Conservation (phyloP, 2,797 vertebrate genomes). For the Aulostomus chinensis region DNA sequence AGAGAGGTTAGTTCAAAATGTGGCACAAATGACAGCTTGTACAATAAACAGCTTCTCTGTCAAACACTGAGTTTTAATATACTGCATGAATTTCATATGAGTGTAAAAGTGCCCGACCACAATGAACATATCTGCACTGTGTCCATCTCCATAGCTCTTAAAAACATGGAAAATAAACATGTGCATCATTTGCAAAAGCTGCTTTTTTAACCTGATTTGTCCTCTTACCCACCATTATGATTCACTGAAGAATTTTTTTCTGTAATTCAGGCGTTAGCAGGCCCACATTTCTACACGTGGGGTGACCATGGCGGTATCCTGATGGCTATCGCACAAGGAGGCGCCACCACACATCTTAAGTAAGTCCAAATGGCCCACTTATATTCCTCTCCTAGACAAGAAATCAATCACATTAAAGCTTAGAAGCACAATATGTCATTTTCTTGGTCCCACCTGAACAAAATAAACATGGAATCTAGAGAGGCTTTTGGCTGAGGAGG, state of each 20-base stretch:
- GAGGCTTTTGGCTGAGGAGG: not conserved
- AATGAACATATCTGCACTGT: not conserved
- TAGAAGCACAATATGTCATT: not conserved
- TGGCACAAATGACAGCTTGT: slow-evolving; percentile 5
- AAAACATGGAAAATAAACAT: no score
- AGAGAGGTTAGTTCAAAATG: slow-evolving; percentile 87
- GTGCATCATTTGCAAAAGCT: no score
- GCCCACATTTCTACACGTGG: slow-evolving; percentile 97
- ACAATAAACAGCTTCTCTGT: not conserved
- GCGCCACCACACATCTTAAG: slow-evolving; percentile 89
- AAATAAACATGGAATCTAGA: not conserved
- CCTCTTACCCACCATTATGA: no score
- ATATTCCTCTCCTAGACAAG: not conserved
- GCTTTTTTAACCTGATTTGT: no score
- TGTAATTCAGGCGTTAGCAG: slow-evolving; percentile 85
- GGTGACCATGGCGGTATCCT: slow-evolving; percentile 96
- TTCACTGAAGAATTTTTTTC: no score
- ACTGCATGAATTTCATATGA: not conserved
- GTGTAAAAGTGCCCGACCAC: no score
- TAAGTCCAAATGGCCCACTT: slow-evolving; percentile 69
- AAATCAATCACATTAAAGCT: not conserved
- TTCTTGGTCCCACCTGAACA: not conserved
- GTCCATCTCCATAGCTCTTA: no score
- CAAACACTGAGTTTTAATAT: not conserved
- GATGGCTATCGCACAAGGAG: slow-evolving; percentile 91